Conservation (phyloP, 1,140 invertebrate genomes). For the Drosophila insularis region DNA sequence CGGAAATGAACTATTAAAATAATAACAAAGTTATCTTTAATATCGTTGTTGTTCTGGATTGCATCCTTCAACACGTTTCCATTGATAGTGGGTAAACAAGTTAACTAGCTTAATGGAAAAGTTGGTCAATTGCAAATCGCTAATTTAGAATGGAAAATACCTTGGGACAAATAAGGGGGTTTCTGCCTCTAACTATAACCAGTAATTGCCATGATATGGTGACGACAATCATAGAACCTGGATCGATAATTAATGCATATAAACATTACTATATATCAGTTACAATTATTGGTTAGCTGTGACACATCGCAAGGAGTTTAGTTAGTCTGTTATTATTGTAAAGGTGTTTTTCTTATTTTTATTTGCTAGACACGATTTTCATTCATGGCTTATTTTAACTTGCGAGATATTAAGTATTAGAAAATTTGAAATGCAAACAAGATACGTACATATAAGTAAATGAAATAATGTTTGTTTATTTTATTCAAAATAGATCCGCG, state of each 20-base stretch:
- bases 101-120: slow-evolving; percentile 13
- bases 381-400: slow-evolving; percentile 50
- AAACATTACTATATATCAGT: background rate
- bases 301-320: slow-evolving; percentile 39
- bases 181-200: slow-evolving; percentile 33
- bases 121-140: slow-evolving; percentile 25
- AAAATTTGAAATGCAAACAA: slow-evolving; percentile 25
- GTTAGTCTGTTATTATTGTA: background rate
- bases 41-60: background rate
- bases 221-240: background rate
- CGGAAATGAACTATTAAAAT: background rate
- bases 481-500: slow-evolving; percentile 88
- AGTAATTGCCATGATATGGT: slow-evolving; percentile 4
- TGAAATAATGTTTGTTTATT: slow-evolving; percentile 28
- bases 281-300: slow-evolving; percentile 30
- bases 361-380: slow-evolving; percentile 56
- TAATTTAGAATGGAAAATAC: slow-evolving; percentile 12
- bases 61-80: slow-evolving; percentile 21
- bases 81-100: slow-evolving; percentile 33
- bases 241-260: background rate
- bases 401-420: slow-evolving; percentile 23
- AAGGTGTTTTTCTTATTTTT: too few relatives aligned
- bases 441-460: background rate
- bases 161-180: slow-evolving; percentile 21
- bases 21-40: background rate